Conservation (phyloP, 1,140 invertebrate genomes). For the Oryctes rhinoceros region DNA sequence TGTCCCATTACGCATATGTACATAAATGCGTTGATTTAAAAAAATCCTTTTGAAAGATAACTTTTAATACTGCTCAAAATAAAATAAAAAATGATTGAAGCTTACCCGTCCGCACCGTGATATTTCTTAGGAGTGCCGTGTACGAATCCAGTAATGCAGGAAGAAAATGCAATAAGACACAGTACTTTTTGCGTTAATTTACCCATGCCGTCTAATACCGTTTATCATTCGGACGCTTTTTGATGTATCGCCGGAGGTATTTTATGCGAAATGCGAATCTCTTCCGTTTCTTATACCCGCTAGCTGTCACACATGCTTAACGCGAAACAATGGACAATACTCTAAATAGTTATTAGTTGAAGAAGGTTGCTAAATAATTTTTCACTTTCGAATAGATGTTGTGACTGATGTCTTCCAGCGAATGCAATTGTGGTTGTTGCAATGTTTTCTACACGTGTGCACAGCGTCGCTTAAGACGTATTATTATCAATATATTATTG, state of each 20-base stretch:
- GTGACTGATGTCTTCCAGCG: background rate
- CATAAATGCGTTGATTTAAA: too few relatives aligned
- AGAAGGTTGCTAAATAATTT: constrained; percentile 40
- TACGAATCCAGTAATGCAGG: background rate
- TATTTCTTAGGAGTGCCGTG: constrained; percentile 48
- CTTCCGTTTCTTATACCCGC: constrained; percentile 31
- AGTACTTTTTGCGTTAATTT: background rate
- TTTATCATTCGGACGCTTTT: constrained; percentile 6
- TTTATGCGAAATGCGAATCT: constrained; percentile 8
- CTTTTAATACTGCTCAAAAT: background rate
- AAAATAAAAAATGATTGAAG: constrained; percentile 6
- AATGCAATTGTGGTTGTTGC: too few relatives aligned
- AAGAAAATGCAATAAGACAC: background rate
- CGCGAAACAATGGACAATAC: constrained; percentile 42
- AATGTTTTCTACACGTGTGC: too few relatives aligned
- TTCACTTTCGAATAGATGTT: constrained; percentile 38
- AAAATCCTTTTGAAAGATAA: too few relatives aligned
- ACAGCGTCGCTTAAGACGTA: too few relatives aligned
- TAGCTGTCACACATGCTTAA: constrained; percentile 44
- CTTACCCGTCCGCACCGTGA: constrained; percentile 43
- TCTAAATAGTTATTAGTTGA: constrained; percentile 30
- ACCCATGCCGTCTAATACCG: background rate
- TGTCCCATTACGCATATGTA: too few relatives aligned
- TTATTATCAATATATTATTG: too few relatives aligned
- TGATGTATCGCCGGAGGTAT: background rate